A percentile compares a stretch with the other conserved stretches of the same genome.
Conservation (phyloP, 30 jellyfish, hydroid and myxozoan species). For the Aurelia aurita region DNA sequence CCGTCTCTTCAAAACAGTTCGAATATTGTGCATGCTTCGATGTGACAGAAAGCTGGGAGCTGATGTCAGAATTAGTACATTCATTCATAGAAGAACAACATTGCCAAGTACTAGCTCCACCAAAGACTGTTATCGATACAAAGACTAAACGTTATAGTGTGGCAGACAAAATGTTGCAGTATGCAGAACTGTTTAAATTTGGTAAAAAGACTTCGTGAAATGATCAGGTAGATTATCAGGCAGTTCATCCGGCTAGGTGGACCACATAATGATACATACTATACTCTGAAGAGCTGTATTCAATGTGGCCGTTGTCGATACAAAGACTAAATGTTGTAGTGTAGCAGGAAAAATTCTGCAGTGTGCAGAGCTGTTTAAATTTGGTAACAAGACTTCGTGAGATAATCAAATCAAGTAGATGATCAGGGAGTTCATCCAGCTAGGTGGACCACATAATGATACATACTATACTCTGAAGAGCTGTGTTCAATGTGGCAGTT, state of each 20-base stretch:
- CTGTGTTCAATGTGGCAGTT: neutral
- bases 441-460: no score
- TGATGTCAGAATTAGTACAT: conserved; percentile 60
- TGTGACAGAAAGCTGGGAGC: conserved; percentile 53
- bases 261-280: no score
- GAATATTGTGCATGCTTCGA: conserved; percentile 76
- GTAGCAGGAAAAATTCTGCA: conserved; percentile 80
- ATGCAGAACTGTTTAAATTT: conserved; percentile 67
- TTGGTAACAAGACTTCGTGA: conserved; percentile 33
- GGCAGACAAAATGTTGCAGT: conserved; percentile 78
- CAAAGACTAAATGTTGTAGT: conserved; percentile 48
- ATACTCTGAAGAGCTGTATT: no score
- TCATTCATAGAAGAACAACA: conserved; percentile 53
- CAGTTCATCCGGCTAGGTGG: no score
- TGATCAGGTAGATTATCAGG: no score
- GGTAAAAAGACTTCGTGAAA: conserved; percentile 18
- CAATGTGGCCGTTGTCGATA: conserved; percentile 19
- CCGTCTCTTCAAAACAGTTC: conserved; percentile 22
- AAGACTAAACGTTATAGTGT: conserved; percentile 61
- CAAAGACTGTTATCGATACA: conserved; percentile 60
- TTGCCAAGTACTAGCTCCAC: conserved; percentile 58
- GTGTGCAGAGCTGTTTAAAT: conserved; percentile 63
- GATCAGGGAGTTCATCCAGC: no score
- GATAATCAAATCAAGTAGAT: no score
- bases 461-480: neutral